Evolutionary conservation across 2,797 vertebrate species (phyloP), one percentile per base, ranked within the genome.

Genomic region (Buphagus erythrorhynchus): DNA sequence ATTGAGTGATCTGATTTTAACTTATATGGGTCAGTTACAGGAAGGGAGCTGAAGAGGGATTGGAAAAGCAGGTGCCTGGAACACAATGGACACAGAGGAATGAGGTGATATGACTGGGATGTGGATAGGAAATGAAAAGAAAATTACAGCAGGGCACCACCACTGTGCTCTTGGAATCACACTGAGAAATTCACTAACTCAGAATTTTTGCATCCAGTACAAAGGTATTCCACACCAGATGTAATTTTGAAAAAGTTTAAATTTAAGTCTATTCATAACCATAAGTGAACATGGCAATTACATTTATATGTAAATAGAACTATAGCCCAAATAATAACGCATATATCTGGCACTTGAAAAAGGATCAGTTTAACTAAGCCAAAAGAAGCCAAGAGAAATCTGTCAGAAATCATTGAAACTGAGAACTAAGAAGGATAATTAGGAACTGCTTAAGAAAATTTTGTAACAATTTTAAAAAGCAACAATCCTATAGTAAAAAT

Each of bases 1-100:
- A 82, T 13, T 77, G 84, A 86, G 58, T 61, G 89, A 55, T 88
- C 66, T 82, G 88, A 20, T 88, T 93, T 90, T 58, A 86, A 93
- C 48, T 52, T 81, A 35, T 68, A 62, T 35, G 51, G 82, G 85
- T 86, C 87, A 77, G 68, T 72, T 46, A 75, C 68, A 84, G 86
- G 55, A 65, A 88, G 35, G 54, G 61, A 94, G 61, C 38, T 80
- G 29, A 90, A 77, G 46, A 86, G 11, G 14, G 54, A 29, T 5
- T 93, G 29, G 62, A 94, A 88, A 86, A 90, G 67, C 71, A 91
- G 88, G 57, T 63, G 84, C 58, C 61, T 59, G 40, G 36, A 92
- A 61, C 65, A 85, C 69, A 61, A 40, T 5, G 29, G 69, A 86
- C 52, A 79, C 20, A 75, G 62, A 87, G 51, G 59, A 86, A 71